Conservation (phyloP, 1,140 invertebrate species). For the Laupala kohalensis region DNA sequence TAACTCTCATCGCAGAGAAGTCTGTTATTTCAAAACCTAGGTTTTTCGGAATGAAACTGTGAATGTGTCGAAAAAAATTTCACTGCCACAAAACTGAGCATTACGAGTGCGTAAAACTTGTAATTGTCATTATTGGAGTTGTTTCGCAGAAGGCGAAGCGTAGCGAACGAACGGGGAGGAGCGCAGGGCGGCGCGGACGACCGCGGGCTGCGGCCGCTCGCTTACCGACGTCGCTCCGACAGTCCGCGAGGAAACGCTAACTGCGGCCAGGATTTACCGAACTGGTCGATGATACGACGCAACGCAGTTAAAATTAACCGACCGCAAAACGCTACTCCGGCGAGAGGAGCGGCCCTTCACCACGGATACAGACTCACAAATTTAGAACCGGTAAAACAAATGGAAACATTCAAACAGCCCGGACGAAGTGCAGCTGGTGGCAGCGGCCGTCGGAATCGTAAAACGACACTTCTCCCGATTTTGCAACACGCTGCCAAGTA, state of each 20-base stretch:
- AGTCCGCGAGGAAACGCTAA: not conserved
- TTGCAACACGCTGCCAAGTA: not conserved
- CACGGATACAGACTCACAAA: not conserved
- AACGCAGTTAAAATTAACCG: not conserved
- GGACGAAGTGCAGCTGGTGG: not conserved
- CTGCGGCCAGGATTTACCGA: not conserved
- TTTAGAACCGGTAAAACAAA: not conserved
- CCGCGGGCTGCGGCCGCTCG: too few relatives aligned
- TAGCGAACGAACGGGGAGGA: too few relatives aligned
- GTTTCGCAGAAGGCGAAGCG: too few relatives aligned
- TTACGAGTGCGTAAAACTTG: too few relatives aligned
- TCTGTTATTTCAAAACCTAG: too few relatives aligned
- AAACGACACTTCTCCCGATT: not conserved
- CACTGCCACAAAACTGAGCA: too few relatives aligned
- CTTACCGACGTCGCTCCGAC: too few relatives aligned
- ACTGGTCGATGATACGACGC: not conserved
- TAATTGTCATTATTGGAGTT: too few relatives aligned
- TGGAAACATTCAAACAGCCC: not conserved
- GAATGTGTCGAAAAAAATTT: too few relatives aligned
- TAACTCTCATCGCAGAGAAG: too few relatives aligned
- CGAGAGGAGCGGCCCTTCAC: not conserved
- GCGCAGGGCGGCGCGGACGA: not conserved
- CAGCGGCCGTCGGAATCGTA: not conserved
- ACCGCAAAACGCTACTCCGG: not conserved
- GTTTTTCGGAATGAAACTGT: too few relatives aligned